phyloP scores from a whole-genome alignment of 2,888 invertebrate genomes.

The Athrips mouffetella region DNA sequence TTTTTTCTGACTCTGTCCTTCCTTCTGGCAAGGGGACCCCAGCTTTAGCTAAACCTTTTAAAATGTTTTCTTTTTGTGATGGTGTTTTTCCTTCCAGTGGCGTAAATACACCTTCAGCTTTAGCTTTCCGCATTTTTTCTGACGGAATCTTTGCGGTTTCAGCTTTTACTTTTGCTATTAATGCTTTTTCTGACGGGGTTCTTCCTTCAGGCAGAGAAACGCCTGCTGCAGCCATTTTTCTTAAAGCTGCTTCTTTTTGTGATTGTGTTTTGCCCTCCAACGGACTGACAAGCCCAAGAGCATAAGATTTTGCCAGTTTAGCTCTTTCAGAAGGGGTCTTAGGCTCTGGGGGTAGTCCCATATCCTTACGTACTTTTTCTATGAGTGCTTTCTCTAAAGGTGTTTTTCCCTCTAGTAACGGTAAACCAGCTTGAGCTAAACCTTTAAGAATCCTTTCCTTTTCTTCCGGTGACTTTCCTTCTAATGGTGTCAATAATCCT shows the following conservation, averaged over 20 bases:
- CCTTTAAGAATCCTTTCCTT: slow-evolving; percentile 31
- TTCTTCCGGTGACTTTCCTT: slow-evolving; percentile 30
- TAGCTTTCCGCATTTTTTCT: too few relatives aligned
- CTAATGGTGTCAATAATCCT: slow-evolving; percentile 30
- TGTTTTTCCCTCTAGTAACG: slow-evolving; percentile 34
- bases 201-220: slow-evolving; percentile 35
- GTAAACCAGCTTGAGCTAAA: slow-evolving; percentile 28
- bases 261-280: slow-evolving; percentile 28
- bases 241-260: too few relatives aligned
- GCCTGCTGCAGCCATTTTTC: slow-evolving; percentile 26
- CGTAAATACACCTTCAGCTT: too few relatives aligned
- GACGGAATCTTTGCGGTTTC: too few relatives aligned
- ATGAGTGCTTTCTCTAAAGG: slow-evolving; percentile 32
- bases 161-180: slow-evolving; percentile 31
- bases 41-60: too few relatives aligned
- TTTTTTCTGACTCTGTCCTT: too few relatives aligned
- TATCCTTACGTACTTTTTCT: slow-evolving; percentile 29
- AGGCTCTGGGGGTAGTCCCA: too few relatives aligned
- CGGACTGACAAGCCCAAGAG: slow-evolving; percentile 29
- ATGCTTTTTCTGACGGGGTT: slow-evolving; percentile 31
- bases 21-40: too few relatives aligned
- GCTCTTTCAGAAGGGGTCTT: slow-evolving; percentile 28
- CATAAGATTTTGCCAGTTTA: slow-evolving; percentile 28
- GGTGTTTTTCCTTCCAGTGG: too few relatives aligned
- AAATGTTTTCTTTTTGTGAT: too few relatives aligned